These are phyloP conservation scores for Diarsia rubi DNA, from an alignment of 2,888 invertebrate genomes.

Conservation along the genomic window DNA sequence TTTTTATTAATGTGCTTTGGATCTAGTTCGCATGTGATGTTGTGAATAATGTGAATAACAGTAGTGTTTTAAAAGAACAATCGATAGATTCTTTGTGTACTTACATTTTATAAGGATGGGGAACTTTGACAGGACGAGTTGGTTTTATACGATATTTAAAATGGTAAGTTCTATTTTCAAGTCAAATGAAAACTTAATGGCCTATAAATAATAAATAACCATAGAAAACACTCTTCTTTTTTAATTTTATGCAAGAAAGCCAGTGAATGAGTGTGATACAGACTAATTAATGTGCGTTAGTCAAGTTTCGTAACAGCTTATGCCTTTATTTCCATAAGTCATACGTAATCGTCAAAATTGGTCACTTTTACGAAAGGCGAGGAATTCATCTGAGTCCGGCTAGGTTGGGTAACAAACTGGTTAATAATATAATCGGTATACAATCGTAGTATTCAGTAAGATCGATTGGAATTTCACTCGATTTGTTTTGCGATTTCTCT, in stretches of 20 bases:
- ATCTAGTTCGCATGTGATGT: constrained; percentile 76
- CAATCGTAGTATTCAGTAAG: constrained; percentile 70
- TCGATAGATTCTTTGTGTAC: constrained; percentile 76
- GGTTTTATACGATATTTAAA: constrained; percentile 77
- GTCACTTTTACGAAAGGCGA: constrained; percentile 71
- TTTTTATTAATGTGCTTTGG: constrained; percentile 72
- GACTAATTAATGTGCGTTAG: constrained; percentile 62
- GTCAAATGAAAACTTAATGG: background rate
- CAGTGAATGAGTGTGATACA: constrained; percentile 42
- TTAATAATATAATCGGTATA: constrained; percentile 74
- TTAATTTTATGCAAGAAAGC: constrained; percentile 51
- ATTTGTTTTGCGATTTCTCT: constrained; percentile 76
- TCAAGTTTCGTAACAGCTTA: constrained; percentile 68
- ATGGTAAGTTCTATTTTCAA: constrained; percentile 81
- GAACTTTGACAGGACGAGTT: constrained; percentile 82
- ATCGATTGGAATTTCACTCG: constrained; percentile 77
- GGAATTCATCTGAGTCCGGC: constrained; percentile 69
- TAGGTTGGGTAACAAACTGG: constrained; percentile 82
- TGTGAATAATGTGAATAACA: constrained; percentile 87
- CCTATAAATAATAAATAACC: background rate
- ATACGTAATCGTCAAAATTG: constrained; percentile 70
- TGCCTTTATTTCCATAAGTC: constrained; percentile 70
- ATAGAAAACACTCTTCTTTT: constrained; percentile 39
- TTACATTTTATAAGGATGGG: constrained; percentile 81
- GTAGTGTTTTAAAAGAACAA: constrained; percentile 75